Evolutionary conservation across 2,797 vertebrate species (phyloP).

Genomic region (Champsocephalus esox): DNA sequence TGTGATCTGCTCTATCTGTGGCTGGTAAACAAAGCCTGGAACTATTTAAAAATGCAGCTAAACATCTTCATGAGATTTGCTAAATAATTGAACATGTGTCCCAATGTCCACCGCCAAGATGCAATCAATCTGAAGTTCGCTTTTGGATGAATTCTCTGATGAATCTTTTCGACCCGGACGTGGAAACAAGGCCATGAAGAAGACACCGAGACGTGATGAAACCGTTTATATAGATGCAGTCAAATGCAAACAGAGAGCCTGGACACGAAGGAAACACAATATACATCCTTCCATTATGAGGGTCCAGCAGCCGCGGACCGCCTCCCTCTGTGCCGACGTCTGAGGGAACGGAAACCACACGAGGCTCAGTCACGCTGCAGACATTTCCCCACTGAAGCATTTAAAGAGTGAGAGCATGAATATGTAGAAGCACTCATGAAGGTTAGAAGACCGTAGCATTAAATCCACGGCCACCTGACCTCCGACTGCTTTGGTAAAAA

Average conservation of each 20-base stretch:
- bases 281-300: neutral
- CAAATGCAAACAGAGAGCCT: neutral
- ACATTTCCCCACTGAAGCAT: conserved; percentile 14
- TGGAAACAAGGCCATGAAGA: too few relatives aligned
- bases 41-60: too few relatives aligned
- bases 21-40: too few relatives aligned
- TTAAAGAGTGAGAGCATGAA: conserved; percentile 11
- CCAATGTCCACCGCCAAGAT: neutral
- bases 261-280: neutral
- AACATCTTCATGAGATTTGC: neutral
- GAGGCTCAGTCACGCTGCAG: conserved; percentile 13
- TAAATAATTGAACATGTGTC: neutral
- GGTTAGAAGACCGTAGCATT: conserved; percentile 3
- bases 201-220: neutral
- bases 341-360: conserved; percentile 4
- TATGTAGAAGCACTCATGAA: conserved; percentile 13
- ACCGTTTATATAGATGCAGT: neutral
- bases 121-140: too few relatives aligned
- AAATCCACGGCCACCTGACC: neutral
- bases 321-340: neutral
- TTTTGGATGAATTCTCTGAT: too few relatives aligned
- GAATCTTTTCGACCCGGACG: neutral
- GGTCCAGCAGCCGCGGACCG: neutral
- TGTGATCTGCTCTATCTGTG: neutral
- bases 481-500: conserved; percentile 1